phyloP scores from a whole-genome alignment of 92 coral and sea anemone species.

The Palythoa caribaeorum region DNA sequence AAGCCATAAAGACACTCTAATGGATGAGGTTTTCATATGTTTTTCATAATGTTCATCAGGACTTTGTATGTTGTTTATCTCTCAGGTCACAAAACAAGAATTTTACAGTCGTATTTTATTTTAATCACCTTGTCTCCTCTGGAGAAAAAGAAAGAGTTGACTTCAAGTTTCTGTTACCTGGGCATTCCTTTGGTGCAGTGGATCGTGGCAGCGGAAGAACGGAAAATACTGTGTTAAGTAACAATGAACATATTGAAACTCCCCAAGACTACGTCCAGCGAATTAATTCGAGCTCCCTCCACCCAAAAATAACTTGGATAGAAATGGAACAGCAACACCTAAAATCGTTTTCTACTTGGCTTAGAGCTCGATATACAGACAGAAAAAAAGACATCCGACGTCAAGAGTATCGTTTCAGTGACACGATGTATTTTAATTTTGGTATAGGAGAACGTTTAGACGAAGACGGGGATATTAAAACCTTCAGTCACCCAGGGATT shows the following conservation, averaged over 20 bases:
- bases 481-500: slow-evolving; percentile 25
- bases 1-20: background rate
- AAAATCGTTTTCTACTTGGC: slow-evolving; percentile 13
- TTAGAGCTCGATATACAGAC: slow-evolving; percentile 2
- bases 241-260: slow-evolving; percentile 13
- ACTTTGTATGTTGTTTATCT: background rate
- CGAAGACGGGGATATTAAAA: background rate
- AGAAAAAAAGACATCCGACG: slow-evolving; percentile 26
- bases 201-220: slow-evolving; percentile 37
- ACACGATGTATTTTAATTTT: slow-evolving; percentile 22
- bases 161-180: slow-evolving; percentile 19
- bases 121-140: slow-evolving; percentile 21
- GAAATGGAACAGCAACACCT: slow-evolving; percentile 18
- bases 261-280: slow-evolving; percentile 32
- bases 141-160: slow-evolving; percentile 25
- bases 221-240: slow-evolving; percentile 11
- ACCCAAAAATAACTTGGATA: slow-evolving; percentile 23
- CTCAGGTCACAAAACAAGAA: slow-evolving; percentile 30
- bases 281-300: slow-evolving; percentile 18
- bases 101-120: slow-evolving; percentile 11
- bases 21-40: background rate
- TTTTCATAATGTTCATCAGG: background rate
- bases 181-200: slow-evolving; percentile 33
- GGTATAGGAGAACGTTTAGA: slow-evolving; percentile 16
- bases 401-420: slow-evolving; percentile 24